A percentile compares a stretch with the other conserved stretches of the same genome.
phyloP scores from a whole-genome alignment of 1,140 invertebrate genomes.

The Magallana angulata region DNA sequence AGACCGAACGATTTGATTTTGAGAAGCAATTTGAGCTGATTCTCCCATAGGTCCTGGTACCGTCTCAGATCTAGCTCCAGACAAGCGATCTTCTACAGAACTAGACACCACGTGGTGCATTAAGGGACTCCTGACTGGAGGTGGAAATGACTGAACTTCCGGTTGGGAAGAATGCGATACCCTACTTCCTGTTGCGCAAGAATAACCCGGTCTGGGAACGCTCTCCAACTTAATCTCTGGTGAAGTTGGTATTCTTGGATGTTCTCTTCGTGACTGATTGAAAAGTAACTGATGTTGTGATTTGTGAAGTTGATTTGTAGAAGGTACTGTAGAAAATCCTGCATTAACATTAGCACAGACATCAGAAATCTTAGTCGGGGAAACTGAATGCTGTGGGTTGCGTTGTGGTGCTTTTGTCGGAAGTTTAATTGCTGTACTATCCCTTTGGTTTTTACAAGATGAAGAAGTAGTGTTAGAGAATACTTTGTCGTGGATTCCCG shows the following conservation, averaged over 20 bases:
- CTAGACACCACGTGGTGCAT: conserved; percentile 36
- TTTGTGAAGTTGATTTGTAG: background rate
- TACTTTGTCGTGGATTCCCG: background rate
- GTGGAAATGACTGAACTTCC: background rate
- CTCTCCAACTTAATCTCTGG: conserved; percentile 9
- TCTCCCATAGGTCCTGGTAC: background rate
- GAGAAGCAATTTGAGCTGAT: background rate
- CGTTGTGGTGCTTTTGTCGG: too few species aligned
- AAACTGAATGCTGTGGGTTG: background rate
- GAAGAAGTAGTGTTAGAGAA: background rate
- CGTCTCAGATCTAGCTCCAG: background rate
- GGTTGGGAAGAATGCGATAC: background rate
- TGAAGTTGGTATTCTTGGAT: background rate
- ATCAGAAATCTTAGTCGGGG: background rate
- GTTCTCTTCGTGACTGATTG: background rate
- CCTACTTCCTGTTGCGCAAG: background rate
- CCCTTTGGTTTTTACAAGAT: background rate
- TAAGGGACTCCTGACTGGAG: background rate
- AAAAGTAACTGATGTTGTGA: background rate
- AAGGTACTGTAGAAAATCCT: background rate
- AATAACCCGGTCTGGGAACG: background rate
- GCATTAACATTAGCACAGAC: background rate
- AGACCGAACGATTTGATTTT: conserved; percentile 11
- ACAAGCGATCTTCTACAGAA: background rate
- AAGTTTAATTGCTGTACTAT: background rate